A percentile compares a stretch with the other conserved stretches of the same genome.
These are phyloP conservation scores for Muschampia plurimacula DNA, from an alignment of 2,888 invertebrate species.

Conservation along the genomic window DNA sequence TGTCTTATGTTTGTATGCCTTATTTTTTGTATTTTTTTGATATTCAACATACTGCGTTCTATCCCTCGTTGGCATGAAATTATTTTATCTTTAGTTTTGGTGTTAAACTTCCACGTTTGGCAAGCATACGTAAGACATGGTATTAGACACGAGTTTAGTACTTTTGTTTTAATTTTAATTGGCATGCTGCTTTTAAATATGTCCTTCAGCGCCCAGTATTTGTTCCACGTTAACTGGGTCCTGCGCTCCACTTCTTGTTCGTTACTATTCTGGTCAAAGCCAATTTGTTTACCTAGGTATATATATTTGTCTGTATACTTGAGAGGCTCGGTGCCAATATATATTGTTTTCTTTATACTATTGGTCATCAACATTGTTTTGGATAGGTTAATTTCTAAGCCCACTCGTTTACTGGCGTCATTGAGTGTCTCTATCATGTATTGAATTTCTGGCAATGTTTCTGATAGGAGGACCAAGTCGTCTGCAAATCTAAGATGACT, in stretches of 20 bases:
- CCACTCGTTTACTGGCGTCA: not conserved
- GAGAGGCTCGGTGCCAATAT: not conserved
- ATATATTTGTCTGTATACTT: not conserved
- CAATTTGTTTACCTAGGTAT: not conserved
- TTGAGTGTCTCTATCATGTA: not conserved
- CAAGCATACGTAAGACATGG: conserved; percentile 31
- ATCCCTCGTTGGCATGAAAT: not conserved
- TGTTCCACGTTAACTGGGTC: not conserved
- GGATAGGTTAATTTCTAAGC: not conserved
- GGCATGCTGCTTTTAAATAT: conserved; percentile 32
- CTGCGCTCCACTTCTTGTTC: not conserved
- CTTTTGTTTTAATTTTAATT: conserved; percentile 28
- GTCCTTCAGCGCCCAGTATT: not conserved
- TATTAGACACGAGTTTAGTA: conserved; percentile 30
- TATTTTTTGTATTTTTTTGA: too few relatives aligned
- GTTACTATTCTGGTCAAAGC: not conserved
- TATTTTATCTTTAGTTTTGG: not conserved
- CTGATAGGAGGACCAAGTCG: not conserved
- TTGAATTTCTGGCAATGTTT: not conserved
- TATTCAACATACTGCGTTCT: not conserved
- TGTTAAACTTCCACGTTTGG: not conserved
- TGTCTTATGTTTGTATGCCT: too few relatives aligned
- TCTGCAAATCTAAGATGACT: not conserved
- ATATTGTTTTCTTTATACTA: not conserved
- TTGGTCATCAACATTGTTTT: not conserved